Evolutionary conservation across 2,113 vertebrate genomes (phyloP), one percentile per base, ranked within the genome.

Genomic region (Malurus alboscapulatus): DNA sequence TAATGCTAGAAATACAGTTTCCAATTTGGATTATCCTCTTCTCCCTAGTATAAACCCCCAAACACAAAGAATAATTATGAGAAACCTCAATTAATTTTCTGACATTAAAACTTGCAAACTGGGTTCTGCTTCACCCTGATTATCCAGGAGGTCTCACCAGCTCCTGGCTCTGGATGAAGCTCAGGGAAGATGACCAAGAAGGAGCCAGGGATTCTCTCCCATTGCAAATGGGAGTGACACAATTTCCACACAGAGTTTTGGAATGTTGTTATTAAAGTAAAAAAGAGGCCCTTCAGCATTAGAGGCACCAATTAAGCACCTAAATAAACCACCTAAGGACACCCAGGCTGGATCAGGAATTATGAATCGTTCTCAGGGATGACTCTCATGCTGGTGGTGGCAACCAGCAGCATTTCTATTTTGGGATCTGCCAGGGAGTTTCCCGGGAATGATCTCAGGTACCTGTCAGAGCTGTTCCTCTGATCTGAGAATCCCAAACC

Each of bases 391-490:
- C 91, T 80, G 76, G 19, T 84, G 62, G 82, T 80, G 51, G 58
- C 86, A 87, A 76, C 26, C 5, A 79, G 86, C 17, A 81, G 51
- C 25, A 54, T n/a, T 92, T 84, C 93, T 94, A 87, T 92, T 87
- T 48, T 67, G 71, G 85, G 87, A 68, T 3, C 69, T 71, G 77
- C 85, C 79, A 86, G 61, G 4, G 27, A 94, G 74, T 94, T 95
- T 89, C 90, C 93, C 16, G 3, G 86, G 68, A 27, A 11, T 88
- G 89, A 93, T 21, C 89, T 92, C 94, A 93, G 83, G 26, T 29
- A 69, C 55, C 59, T 8, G 72, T 85, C 94, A 94, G 14, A 50
- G 77, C 59, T 53, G 21, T 17, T 77, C 83, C 66, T 57, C 80
- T 29, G 30, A 73, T 42, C 9, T 24, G 21, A 62, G 68, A 65